Evolutionary conservation across 2,888 invertebrate species (phyloP), one percentile per base, ranked within the genome.

Genomic region (Campopleginae sp.): DNA sequence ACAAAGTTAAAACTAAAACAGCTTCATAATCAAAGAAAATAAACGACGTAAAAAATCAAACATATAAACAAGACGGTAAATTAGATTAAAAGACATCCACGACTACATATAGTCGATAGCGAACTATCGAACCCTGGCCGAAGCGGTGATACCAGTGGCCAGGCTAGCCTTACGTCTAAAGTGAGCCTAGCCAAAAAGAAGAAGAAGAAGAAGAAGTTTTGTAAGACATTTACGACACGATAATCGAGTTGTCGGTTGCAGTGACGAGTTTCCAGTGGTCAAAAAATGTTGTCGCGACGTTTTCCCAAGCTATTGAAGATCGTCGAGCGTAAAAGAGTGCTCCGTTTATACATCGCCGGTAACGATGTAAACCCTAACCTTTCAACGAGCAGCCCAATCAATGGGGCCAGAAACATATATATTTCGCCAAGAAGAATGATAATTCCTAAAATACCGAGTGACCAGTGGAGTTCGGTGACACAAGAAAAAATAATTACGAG

Each of bases 331-430:
- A 46, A 31, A 38, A 27, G 38, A 6, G 51, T 61, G 8, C 7
- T 58, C 27, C 76, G 82, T 14, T 54, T 80, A 17, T 61, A 61
- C 48, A 51, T 81, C 31, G 48, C 86, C 74, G 75, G 61, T 10
- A 79, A 44, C 31, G 68, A 75, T 54, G 75, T 76, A 54, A 65
- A 70, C 61, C 42, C 79, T 86, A 87, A 86, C 86, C 87, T 86
- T 76, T 66, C 23, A 46, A 51, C 42, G 31, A 51, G 8, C 38
- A 51, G 8, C 38, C 48, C 10, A 4, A 63, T 17, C 12, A 48
- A 61, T 48, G 27, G 14, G n/a, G 27, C 42, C 46, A 46, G 27
- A 31, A 68, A 46, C 51, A 23, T 10, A 12, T 23, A 31, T 46
- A 44, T 38, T 33, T n/a, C 42, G 0, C 61, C 58, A 19, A 61